Percentiles rank a stretch among this genome's conserved stretches.
phyloP scores from a whole-genome alignment of 1,140 invertebrate genomes.

The Pseudachorutes palmiensis region DNA sequence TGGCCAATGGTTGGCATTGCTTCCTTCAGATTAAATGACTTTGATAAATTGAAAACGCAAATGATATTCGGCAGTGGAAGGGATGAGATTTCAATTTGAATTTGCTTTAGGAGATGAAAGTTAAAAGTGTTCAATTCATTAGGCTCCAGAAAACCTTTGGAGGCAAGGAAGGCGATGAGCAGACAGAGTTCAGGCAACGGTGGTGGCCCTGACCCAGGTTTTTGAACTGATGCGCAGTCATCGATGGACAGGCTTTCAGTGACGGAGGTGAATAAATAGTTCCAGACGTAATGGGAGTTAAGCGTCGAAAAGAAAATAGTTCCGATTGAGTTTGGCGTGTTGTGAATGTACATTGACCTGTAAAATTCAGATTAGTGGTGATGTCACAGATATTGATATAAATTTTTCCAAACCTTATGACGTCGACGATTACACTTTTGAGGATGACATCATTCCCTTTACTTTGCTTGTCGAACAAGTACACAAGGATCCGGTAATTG shows the following conservation, averaged over 20 bases:
- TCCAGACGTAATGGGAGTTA: slow-evolving; percentile 79
- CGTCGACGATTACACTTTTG: slow-evolving; percentile 74
- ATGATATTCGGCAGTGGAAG: neutral
- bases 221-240: neutral
- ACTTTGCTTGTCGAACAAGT: slow-evolving; percentile 80
- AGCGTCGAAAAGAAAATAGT: slow-evolving; percentile 77
- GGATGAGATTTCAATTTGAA: neutral
- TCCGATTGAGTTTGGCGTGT: slow-evolving; percentile 63
- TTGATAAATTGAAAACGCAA: neutral
- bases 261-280: slow-evolving; percentile 65
- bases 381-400: too few relatives aligned
- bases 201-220: slow-evolving; percentile 6
- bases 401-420: slow-evolving; percentile 60
- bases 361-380: too few relatives aligned
- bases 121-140: neutral
- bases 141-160: neutral
- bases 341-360: slow-evolving; percentile 18
- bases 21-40: neutral
- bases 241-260: slow-evolving; percentile 41
- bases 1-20: neutral
- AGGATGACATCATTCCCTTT: slow-evolving; percentile 69
- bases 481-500: slow-evolving; percentile 69
- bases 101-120: neutral
- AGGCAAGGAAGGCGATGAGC: neutral
- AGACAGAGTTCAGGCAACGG: slow-evolving; percentile 1